Base-by-base conservation (phyloP, 2,113 vertebrate genomes). In the Paratilapia polleni region DNA sequence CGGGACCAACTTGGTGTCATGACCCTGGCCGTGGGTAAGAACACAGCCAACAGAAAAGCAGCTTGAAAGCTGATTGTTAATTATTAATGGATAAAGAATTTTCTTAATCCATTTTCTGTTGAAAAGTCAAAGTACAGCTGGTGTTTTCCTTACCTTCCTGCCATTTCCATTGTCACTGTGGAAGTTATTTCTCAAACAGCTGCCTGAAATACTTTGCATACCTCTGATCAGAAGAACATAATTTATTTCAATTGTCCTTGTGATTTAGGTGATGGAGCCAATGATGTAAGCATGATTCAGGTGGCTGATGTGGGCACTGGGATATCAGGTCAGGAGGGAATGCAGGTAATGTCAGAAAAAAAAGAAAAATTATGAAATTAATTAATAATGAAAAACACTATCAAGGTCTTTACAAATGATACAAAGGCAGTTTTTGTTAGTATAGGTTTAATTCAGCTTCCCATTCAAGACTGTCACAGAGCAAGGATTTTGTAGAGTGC, bases 211-310 rank as follows among this genome's bases (percentile, higher is more conserved):
- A 12, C 12, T 63, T 63, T 63, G 19, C 9, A n/a, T 20, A 52
- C 12, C 31, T 54, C 11, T 13, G n/a, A 68, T 38, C 12, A 24
- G 20, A 17, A 8, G 4, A 43, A 68, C 41, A 22, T 9, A 0
- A 75, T 52, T 17, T 47, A 79, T 14, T 63, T 19, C 4, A n/a
- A n/a, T n/a, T n/a, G n/a, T n/a, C n/a, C n/a, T n/a, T n/a, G n/a
- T n/a, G n/a, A 12, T 82, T 9, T 68, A 99, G 98, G 98, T 77
- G 98, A 99, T 62, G 98, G 98, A 80, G 98, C 98, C 77, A 99
- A 96, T 64, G 98, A 99, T 0, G 98, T 99, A 1, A 98, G 97
- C 88, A 99, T 99, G 98, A 99, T 99, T 89, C 98, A 99, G 84
- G 97, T 96, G 86, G 98, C 98, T 66, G 97, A 99, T 84, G 89